Evolutionary conservation across 2,888 invertebrate species (phyloP).

Genomic region (Pterobdella sp.): DNA sequence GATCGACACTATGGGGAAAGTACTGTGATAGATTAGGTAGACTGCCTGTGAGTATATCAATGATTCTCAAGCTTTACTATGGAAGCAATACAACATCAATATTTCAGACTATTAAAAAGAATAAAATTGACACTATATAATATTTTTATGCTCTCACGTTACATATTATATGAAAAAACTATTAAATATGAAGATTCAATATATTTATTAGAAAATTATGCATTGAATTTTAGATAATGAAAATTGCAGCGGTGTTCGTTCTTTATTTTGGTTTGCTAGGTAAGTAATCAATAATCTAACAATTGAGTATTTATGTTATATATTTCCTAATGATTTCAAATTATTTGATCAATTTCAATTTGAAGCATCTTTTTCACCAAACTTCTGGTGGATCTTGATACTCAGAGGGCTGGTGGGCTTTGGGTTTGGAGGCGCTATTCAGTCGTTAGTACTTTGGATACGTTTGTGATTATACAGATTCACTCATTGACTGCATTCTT

Average conservation of each 20-base stretch:
- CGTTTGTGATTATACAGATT: too few relatives aligned
- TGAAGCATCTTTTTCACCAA: constrained; percentile 39
- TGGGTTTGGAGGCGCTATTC: constrained; percentile 46
- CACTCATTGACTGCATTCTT: too few relatives aligned
- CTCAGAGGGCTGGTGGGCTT: constrained; percentile 47
- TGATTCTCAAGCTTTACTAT: neutral
- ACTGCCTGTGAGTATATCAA: constrained; percentile 42
- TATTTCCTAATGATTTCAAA: neutral
- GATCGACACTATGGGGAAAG: constrained; percentile 47
- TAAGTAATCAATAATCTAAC: constrained; percentile 3
- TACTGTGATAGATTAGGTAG: constrained; percentile 47
- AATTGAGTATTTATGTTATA: neutral
- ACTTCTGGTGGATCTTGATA: constrained; percentile 46
- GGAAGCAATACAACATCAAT: neutral
- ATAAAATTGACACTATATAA: neutral
- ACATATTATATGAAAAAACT: neutral
- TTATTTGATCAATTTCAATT: neutral
- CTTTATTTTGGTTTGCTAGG: constrained; percentile 46
- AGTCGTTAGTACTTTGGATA: constrained; percentile 35
- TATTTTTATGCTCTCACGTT: neutral
- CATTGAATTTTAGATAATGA: constrained; percentile 41
- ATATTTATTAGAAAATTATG: neutral
- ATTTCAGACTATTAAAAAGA: neutral
- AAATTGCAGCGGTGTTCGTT: constrained; percentile 44
- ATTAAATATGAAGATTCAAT: neutral